phyloP scores from a whole-genome alignment of 2,797 vertebrate species.

The Leucoraja ocellata region DNA sequence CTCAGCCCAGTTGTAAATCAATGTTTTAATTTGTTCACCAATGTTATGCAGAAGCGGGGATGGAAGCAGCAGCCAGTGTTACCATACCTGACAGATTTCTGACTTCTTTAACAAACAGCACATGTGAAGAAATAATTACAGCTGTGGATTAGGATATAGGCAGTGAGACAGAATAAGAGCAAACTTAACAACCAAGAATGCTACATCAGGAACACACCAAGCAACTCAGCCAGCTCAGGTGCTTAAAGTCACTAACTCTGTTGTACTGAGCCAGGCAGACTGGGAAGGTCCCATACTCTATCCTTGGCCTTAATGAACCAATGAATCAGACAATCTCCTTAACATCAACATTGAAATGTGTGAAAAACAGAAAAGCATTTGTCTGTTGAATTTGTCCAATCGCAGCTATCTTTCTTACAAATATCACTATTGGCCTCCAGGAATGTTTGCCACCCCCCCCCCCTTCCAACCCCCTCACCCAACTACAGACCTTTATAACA shows the following conservation, averaged over 20 bases:
- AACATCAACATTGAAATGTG: neutral
- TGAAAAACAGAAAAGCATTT: neutral
- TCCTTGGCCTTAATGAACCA: neutral
- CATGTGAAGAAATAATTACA: conserved; percentile 71
- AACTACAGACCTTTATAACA: neutral
- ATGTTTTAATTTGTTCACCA: neutral
- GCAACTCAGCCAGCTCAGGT: neutral
- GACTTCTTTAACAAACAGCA: conserved; percentile 75
- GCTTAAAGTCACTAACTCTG: neutral
- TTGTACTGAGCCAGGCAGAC: neutral
- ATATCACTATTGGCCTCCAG: neutral
- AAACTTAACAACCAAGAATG: neutral
- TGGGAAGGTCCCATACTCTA: neutral
- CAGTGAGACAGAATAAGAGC: neutral
- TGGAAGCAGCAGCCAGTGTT: conserved; percentile 56
- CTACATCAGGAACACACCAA: neutral
- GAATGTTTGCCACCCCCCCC: neutral
- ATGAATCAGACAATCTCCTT: neutral
- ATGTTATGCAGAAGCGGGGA: conserved; percentile 19
- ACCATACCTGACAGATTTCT: conserved; percentile 81
- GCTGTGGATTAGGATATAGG: conserved; percentile 57
- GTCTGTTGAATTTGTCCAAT: neutral
- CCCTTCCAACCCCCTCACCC: no score
- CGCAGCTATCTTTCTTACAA: neutral
- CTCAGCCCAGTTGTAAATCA: neutral